Conservation (phyloP, 2,888 invertebrate genomes). For the Caenorhabditis angaria region DNA sequence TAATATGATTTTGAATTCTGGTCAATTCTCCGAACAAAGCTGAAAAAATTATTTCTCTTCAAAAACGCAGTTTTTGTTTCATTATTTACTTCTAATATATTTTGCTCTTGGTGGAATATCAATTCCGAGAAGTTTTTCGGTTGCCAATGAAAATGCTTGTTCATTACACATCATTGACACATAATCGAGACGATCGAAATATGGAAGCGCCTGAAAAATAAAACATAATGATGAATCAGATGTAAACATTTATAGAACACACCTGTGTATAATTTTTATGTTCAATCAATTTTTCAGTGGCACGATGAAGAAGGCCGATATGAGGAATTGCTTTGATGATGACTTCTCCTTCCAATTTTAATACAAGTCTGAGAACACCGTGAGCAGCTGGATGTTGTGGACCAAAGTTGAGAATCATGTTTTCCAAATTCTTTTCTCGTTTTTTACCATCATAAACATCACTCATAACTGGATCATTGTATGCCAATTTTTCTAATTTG, state of each 20-base stretch:
- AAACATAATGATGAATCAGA: not conserved
- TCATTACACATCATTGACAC: slow-evolving; percentile 99
- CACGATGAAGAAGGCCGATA: slow-evolving; percentile 93
- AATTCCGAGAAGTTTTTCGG: slow-evolving; percentile 89
- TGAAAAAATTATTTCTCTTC: slow-evolving; percentile 74
- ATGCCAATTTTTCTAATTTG: slow-evolving; percentile 57
- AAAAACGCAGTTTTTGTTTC: too few species aligned
- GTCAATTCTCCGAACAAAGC: slow-evolving; percentile 94
- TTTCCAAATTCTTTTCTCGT: slow-evolving; percentile 84
- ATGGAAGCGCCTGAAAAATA: slow-evolving; percentile 82
- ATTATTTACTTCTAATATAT: slow-evolving; percentile 86
- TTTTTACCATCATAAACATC: slow-evolving; percentile 61
- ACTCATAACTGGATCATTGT: slow-evolving; percentile 51
- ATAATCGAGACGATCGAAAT: slow-evolving; percentile 91
- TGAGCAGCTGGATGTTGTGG: slow-evolving; percentile 95
- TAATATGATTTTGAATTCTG: slow-evolving; percentile 92
- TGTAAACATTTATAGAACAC: not conserved
- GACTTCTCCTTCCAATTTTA: slow-evolving; percentile 87
- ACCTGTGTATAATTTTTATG: slow-evolving; percentile 94
- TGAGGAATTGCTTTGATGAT: slow-evolving; percentile 91
- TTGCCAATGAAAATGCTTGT: slow-evolving; percentile 92
- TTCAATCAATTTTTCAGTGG: slow-evolving; percentile 96
- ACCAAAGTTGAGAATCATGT: slow-evolving; percentile 87
- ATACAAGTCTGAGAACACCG: slow-evolving; percentile 85
- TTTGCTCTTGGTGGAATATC: slow-evolving; percentile 81